phyloP scores from a whole-genome alignment of 2,113 vertebrate genomes.

The Meleagris gallopavo region DNA sequence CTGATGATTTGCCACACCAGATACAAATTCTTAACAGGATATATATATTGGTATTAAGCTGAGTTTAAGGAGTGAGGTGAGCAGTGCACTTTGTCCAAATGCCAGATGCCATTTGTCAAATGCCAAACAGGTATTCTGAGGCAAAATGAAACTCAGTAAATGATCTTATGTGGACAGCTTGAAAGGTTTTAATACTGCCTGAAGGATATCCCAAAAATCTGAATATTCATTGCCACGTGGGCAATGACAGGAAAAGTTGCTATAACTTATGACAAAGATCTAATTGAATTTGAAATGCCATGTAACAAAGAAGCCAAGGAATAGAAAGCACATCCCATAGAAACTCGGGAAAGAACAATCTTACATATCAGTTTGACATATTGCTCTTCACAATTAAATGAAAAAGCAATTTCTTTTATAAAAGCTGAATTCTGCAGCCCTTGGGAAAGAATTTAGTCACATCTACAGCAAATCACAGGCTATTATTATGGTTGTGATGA shows the following conservation, averaged over 20 bases:
- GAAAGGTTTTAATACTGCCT: neutral
- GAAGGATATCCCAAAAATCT: neutral
- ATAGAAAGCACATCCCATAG: neutral
- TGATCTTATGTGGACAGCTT: neutral
- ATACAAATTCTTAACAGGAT: neutral
- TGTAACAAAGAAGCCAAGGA: neutral
- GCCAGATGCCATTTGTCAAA: neutral
- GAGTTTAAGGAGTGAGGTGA: neutral
- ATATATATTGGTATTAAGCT: neutral
- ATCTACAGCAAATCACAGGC: neutral
- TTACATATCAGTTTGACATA: neutral
- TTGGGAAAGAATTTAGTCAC: rapidly evolving
- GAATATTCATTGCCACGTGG: neutral
- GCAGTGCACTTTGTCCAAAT: neutral
- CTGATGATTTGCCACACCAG: neutral
- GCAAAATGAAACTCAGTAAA: neutral
- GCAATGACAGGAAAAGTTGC: neutral
- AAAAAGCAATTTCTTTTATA: neutral
- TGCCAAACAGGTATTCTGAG: neutral
- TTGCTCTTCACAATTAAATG: neutral
- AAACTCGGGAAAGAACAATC: neutral
- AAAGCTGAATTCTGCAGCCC: neutral
- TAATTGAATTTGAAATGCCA: neutral
- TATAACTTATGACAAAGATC: neutral
- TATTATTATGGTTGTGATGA: neutral